Conservation (phyloP, 2,888 invertebrate genomes). For the Tanypteryx hageni region DNA sequence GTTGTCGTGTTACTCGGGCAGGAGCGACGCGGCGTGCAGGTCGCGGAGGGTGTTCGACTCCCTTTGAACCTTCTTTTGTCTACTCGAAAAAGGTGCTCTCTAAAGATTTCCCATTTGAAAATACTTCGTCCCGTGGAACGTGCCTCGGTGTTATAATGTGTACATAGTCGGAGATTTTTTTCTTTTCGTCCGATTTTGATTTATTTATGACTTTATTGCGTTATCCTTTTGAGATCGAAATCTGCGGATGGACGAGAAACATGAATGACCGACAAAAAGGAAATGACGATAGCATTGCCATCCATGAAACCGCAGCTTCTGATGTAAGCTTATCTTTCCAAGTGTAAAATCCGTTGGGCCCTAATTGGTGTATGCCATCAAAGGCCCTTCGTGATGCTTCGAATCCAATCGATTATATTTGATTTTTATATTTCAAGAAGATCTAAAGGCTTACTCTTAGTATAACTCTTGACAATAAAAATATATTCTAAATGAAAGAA, state of each 20-base stretch:
- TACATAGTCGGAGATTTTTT: neutral
- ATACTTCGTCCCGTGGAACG: constrained; percentile 31
- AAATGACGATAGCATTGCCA: neutral
- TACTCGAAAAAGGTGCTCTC: constrained; percentile 4
- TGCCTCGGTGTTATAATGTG: constrained; percentile 35
- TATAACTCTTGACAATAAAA: too few relatives aligned
- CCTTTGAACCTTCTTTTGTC: constrained; percentile 5
- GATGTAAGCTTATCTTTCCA: neutral
- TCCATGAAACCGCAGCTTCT: neutral
- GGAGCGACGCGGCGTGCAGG: constrained; percentile 5
- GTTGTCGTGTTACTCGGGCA: neutral
- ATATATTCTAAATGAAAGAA: too few relatives aligned
- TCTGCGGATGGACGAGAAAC: constrained; percentile 1
- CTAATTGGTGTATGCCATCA: neutral
- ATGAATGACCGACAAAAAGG: neutral
- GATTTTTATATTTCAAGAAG: too few relatives aligned
- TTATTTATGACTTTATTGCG: constrained; percentile 20
- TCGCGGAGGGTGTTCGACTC: neutral
- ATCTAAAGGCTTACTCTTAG: too few relatives aligned
- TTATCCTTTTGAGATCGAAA: neutral
- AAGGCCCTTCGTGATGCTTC: neutral
- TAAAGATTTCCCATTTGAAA: constrained; percentile 18
- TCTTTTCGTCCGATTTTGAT: constrained; percentile 17
- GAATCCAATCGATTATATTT: too few relatives aligned
- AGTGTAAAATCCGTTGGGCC: neutral